phyloP scores from a whole-genome alignment of 2,797 vertebrate genomes.

The Molossus alvarezi region DNA sequence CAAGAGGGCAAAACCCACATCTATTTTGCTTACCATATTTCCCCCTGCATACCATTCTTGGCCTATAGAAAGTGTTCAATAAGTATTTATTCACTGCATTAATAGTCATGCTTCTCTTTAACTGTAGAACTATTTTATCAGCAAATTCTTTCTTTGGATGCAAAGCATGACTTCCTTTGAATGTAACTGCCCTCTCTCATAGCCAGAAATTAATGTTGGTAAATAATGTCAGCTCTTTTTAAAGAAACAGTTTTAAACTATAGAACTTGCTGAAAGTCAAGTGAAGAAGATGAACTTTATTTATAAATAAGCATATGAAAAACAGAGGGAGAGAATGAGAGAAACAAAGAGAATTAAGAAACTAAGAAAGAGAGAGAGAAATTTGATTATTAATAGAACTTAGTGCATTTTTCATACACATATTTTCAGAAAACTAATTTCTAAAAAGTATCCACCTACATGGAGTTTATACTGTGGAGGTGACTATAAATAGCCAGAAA shows the following conservation, averaged over 20 bases:
- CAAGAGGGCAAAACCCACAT: background rate
- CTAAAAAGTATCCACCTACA: background rate
- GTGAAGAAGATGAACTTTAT: background rate
- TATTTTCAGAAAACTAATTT: constrained; percentile 46
- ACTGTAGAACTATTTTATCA: constrained; percentile 6
- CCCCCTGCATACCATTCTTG: background rate
- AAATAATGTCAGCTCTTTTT: background rate
- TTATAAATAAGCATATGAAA: background rate
- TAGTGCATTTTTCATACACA: background rate
- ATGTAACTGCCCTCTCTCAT: background rate
- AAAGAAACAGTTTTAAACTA: background rate
- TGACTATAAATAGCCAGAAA: background rate
- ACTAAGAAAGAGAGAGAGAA: background rate
- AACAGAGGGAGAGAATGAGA: background rate
- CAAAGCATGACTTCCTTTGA: constrained; percentile 20
- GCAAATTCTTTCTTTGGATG: constrained; percentile 10
- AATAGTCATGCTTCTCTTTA: background rate
- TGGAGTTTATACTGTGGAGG: background rate
- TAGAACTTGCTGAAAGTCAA: background rate
- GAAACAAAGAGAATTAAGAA: background rate
- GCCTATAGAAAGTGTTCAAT: background rate
- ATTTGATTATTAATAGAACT: background rate
- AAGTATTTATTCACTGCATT: background rate
- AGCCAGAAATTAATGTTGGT: background rate
- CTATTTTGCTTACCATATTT: background rate